Evolutionary conservation across 2,113 vertebrate genomes (phyloP).

Genomic region (Brachyhypopomus gauderio): DNA sequence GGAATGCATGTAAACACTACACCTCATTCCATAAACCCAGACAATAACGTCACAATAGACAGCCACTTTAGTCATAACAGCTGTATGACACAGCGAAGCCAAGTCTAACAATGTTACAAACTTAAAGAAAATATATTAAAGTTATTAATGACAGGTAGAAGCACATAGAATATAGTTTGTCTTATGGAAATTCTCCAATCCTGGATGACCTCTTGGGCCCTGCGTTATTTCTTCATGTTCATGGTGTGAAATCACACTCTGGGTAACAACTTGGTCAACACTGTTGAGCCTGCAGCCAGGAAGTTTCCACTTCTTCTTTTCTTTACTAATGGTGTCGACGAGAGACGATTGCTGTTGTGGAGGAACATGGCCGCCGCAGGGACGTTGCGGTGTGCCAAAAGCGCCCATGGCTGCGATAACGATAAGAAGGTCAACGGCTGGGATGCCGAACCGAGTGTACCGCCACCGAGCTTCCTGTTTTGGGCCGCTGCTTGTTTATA

Average conservation of each 20-base stretch:
- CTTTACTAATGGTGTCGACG: slow-evolving; percentile 42
- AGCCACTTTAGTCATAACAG: too few relatives aligned
- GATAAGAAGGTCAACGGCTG: slow-evolving; percentile 67
- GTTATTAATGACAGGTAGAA: too few relatives aligned
- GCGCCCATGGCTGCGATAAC: slow-evolving; percentile 59
- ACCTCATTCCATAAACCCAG: too few relatives aligned
- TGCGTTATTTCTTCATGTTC: too few relatives aligned
- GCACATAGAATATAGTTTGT: too few relatives aligned
- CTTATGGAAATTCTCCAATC: too few relatives aligned
- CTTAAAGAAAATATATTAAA: too few relatives aligned
- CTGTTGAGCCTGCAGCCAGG: not conserved
- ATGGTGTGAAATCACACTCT: too few relatives aligned
- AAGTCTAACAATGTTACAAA: too few relatives aligned
- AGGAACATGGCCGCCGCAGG: not conserved
- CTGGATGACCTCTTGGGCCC: too few relatives aligned
- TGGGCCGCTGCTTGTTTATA: slow-evolving; percentile 65
- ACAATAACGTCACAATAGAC: too few relatives aligned
- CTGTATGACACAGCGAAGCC: too few relatives aligned
- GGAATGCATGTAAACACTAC: not conserved
- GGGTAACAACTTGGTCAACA: not conserved
- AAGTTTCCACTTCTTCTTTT: not conserved
- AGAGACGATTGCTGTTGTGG: slow-evolving; percentile 36
- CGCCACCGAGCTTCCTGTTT: slow-evolving; percentile 64
- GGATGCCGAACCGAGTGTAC: slow-evolving; percentile 32
- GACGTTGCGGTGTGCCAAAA: slow-evolving; percentile 44